Base-by-base conservation (phyloP, 2,797 vertebrate genomes). In the Lophotriccus pileatus region DNA sequence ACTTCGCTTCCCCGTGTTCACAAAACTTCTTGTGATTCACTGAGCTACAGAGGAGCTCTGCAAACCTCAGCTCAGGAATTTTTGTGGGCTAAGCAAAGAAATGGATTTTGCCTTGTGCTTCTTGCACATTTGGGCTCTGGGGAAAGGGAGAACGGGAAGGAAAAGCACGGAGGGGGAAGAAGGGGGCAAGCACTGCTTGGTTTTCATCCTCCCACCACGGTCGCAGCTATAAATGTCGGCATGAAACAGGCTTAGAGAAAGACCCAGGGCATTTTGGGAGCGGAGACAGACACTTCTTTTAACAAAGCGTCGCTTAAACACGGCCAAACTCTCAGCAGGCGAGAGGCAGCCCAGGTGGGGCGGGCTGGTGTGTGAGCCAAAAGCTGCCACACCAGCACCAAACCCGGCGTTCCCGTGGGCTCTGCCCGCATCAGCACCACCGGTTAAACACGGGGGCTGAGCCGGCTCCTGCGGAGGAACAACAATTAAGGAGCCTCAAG, bases 261-360 rank as follows among this genome's bases (percentile, higher is more conserved):
- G 67, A 82, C 78, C 89, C 52, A 37, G 82, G 75, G 76, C 67
- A 30, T 53, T 76, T 49, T 2, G 53, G 68, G 63, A 84, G 84
- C 2, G 30, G 50, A 87, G 64, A 62, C 44, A 81, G 87, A 21
- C 24, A 3, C 63, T 81, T 74, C 59, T 73, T 67, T 12, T 12
- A 70, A 46, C 66, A 92, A 84, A 90, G 56, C 85, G 44, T 39
- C 10, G 15, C 92, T 94, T 5, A 56, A 76, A 43, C 64, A 36
- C 30, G 91, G 76, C 72, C 92, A 90, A 77, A 84, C 12, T 58
- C 84, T 63, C 2, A 5, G 52, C 32, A 12, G 74, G 63, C 3
- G 8, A 73, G 82, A 87, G 64, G 44, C 36, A 84, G 87, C 80
- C 84, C 87, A 36, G 83, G 93, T 39, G 95, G 90, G 91, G 90